Evolutionary conservation across 2,797 vertebrate genomes (phyloP).

Genomic region (Esox masquinongy): DNA sequence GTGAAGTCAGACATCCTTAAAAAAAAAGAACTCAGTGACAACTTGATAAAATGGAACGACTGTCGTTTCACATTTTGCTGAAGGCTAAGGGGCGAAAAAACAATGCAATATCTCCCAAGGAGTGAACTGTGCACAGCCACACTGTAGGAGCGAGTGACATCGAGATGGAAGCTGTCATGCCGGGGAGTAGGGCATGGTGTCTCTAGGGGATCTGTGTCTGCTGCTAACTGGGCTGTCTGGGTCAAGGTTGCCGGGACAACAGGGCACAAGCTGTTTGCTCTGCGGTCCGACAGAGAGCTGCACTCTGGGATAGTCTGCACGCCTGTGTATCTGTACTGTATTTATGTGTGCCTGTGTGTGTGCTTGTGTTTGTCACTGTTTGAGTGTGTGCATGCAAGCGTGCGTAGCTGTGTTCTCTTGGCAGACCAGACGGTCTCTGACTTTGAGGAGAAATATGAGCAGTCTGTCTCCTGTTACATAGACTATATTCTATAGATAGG

Average conservation of each 20-base stretch:
- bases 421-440: background rate
- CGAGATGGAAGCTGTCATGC: background rate
- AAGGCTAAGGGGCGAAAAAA: conserved; percentile 33
- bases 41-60: conserved; percentile 75
- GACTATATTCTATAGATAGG: background rate
- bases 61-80: conserved; percentile 68
- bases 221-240: conserved; percentile 22
- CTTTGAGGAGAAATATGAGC: background rate
- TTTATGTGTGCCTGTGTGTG: conserved; percentile 4
- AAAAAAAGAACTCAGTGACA: conserved; percentile 68
- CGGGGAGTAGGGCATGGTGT: background rate
- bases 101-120: conserved; percentile 53
- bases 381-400: background rate
- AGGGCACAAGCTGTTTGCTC: conserved; percentile 18
- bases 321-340: background rate
- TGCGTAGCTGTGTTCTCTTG: background rate
- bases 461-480: background rate
- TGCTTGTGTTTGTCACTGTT: background rate
- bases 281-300: conserved; percentile 10
- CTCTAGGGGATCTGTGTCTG: conserved; percentile 27
- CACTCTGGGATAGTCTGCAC: conserved; percentile 5
- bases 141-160: background rate
- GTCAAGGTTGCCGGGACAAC: conserved; percentile 23
- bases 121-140: background rate
- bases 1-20: conserved; percentile 55